Conservation (phyloP, 2,113 vertebrate species). For the Microcebus tavaratra region DNA sequence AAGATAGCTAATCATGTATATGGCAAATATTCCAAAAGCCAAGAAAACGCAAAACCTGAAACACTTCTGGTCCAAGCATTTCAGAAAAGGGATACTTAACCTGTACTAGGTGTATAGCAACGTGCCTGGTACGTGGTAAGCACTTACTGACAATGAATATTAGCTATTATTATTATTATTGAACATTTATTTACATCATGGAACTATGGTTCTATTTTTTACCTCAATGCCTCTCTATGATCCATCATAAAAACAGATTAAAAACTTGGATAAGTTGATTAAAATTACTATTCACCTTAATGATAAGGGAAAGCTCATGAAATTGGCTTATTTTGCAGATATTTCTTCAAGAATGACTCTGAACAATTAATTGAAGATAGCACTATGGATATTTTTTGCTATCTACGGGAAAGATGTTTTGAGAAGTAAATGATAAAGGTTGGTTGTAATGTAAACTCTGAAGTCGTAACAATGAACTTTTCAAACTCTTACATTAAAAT, state of each 20-base stretch:
- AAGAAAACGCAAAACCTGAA: neutral
- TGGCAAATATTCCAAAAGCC: neutral
- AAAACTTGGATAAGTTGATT: neutral
- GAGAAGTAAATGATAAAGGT: neutral
- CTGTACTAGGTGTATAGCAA: neutral
- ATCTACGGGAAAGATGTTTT: neutral
- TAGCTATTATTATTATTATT: neutral
- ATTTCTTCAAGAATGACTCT: constrained; percentile 1
- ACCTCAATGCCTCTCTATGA: neutral
- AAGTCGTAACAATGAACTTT: neutral
- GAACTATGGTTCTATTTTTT: neutral
- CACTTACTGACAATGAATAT: neutral
- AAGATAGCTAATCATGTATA: neutral
- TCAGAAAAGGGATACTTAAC: neutral
- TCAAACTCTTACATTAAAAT: neutral
- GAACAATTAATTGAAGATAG: neutral
- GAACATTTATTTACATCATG: neutral
- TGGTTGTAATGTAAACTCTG: neutral
- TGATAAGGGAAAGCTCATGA: neutral
- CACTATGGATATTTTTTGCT: neutral
- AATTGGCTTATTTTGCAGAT: neutral
- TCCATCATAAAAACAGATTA: neutral
- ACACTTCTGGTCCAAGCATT: neutral
- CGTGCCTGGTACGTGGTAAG: neutral
- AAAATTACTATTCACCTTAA: neutral